Base-by-base conservation (phyloP, 2,113 vertebrate species). In the Monopterus albus region DNA sequence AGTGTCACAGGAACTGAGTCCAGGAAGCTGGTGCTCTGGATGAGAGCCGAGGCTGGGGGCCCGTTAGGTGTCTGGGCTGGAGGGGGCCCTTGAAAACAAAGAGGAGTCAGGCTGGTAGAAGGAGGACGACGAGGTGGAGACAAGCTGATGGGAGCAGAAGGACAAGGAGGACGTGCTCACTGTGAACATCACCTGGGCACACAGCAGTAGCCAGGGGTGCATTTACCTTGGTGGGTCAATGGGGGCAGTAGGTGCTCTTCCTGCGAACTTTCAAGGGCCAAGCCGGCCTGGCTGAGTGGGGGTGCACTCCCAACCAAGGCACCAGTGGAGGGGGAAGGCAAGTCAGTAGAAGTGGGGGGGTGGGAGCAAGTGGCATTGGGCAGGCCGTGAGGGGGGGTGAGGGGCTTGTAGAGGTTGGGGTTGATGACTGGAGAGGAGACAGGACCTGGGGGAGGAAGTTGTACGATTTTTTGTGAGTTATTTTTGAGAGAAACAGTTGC, bases 11-110 rank as follows among this genome's bases (percentile, higher is more conserved):
- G 93, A 59, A 94, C 92, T 0, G 92, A 92, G 64, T 94, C 93
- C 70, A 94, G 86, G 82, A 94, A 94, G 75, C 92, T 93, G 82
- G 93, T 94, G 80, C 92, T 94, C 87, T 94, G 92, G 53, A 93
- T 92, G 65, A 93, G 81, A 47, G 85, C 35, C 0, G 66, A 72
- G 52, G 58, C 40, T 0, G 57, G 47, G 9, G 83, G 58, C 10
- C 79, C 73, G 3, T 87, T 87, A 1, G 85, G 59, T 2, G 39
- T 72, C 74, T 73, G 81, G 3, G 59, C 49, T 13, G 75, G 68
- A 42, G 83, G 56, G 12, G 70, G 3, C 5, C 36, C 86, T 88
- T 55, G 29, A 20, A 43, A 11, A 66, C 28, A 33, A 36, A 18
- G 18, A 69, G 33, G 8, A 23, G 20, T 17, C 20, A 33, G n/a